Evolutionary conservation across 37 sponge, comb jelly and placozoan genomes (phyloP).

Genomic region (Spongilla lacustris): DNA sequence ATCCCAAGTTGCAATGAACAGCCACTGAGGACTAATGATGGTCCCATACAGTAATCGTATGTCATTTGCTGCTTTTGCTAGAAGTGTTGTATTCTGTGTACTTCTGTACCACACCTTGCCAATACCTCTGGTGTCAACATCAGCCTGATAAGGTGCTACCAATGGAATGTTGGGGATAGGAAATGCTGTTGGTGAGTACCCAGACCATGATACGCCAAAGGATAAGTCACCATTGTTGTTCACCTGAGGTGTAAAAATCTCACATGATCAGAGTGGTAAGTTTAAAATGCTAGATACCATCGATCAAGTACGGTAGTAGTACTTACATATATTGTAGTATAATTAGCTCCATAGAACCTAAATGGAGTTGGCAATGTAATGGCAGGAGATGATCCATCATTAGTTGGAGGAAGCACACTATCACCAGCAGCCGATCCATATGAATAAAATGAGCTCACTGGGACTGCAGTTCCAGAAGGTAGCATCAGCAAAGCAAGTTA

Average conservation of each 20-base stretch:
- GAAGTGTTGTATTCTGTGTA: background rate
- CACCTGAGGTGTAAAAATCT: background rate
- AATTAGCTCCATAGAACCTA: too few relatives aligned
- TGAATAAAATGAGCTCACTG: too few relatives aligned
- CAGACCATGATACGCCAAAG: background rate
- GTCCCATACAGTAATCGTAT: background rate
- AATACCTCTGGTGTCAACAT: background rate
- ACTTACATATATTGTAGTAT: too few relatives aligned
- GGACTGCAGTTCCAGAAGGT: too few relatives aligned
- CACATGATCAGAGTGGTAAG: too few relatives aligned
- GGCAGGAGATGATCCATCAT: too few relatives aligned
- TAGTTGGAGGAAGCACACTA: too few relatives aligned
- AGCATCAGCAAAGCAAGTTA: too few relatives aligned
- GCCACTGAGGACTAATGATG: background rate
- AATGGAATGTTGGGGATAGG: background rate
- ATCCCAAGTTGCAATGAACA: background rate
- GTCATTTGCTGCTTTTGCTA: background rate
- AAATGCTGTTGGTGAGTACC: background rate
- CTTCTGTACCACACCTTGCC: background rate
- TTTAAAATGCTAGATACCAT: too few relatives aligned
- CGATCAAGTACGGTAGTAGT: too few relatives aligned
- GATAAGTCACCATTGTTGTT: background rate
- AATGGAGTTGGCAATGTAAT: too few relatives aligned
- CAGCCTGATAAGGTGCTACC: background rate
- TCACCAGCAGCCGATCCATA: too few relatives aligned